Base-by-base conservation (phyloP, 2,888 invertebrate species). In the Drosophila differens region DNA sequence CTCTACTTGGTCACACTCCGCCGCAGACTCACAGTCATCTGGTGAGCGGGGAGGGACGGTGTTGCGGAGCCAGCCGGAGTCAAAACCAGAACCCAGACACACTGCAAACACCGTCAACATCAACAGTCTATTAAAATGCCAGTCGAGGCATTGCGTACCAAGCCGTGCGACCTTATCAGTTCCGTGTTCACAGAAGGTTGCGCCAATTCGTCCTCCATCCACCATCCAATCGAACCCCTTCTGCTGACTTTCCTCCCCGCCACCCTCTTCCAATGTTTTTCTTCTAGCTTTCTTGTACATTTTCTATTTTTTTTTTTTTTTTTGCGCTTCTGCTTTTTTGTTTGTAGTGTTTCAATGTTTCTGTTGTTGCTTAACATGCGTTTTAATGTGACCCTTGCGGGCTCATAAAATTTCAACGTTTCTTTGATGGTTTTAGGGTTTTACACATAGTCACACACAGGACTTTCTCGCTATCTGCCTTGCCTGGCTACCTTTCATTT, bases 331-430 rank as follows among this genome's bases (percentile, higher is more conserved):
- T 33, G 33, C 4, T 35, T 35, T 44, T 30, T 30, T 49, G 32
- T 63, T 72, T 73, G 35, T 41, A 19, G 62, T 59, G 49, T 35
- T 77, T 47, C 33, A 52, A 28, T 69, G 69, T 80, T 83, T 76
- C 58, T 63, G 69, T 52, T 82, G 78, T 80, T 82, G 81, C 69
- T 69, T 72, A 76, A 90, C 87, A 90, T 90, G 91, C 76, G 76
- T 85, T 89, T 90, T 90, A 90, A 88, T 90, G 91, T 89, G 89
- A 90, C 89, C 88, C 88, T 90, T 88, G 88, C 81, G 88, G 89
- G 83, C 75, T 74, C 89, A 88, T 88, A 88, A 90, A 88, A 86
- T 75, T 81, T 76, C 85, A 71, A 74, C 82, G 73, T 81, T 73
- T 82, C 69, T 73, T 81, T 80, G 63, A 69, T 74, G 72, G 69